Base-by-base conservation (phyloP, 2,113 vertebrate genomes). In the Naja naja region DNA sequence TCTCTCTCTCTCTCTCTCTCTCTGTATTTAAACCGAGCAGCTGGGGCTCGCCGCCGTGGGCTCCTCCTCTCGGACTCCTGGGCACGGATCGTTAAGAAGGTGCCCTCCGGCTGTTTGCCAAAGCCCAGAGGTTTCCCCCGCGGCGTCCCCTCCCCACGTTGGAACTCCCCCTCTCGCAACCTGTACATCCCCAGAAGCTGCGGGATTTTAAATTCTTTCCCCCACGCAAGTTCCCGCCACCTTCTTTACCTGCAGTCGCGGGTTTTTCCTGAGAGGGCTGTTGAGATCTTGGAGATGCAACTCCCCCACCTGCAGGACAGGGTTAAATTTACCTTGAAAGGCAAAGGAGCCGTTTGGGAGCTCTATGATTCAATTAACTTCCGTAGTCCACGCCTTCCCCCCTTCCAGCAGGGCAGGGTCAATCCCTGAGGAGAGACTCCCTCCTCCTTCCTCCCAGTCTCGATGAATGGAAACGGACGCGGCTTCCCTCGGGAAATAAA, bases 311-410 rank as follows among this genome's bases (percentile, higher is more conserved):
- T 9, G 74, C 74, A 43, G 18, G 34, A 9, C 74, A 39, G 74
- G 54, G 18, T n/a, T 69, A 69, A 69, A 69, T 69, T 93, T 39
- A 49, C 34, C 81, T 87, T 52, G 89, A 49, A 90, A 93, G 60
- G 92, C 92, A 86, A 90, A 93, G 85, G 54, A 60, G 27, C 16
- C 74, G 25, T 89, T 81, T 39, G 30, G 22, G 39, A 69, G 45
- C 91, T 25, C 74, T 93, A 2, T 64, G 89, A 90, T 90, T 93
- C 88, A 93, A 90, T 93, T 93, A 90, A 43, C 12, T 93, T 52
- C 49, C 5, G 55, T 49, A 64, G 54, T 4, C 49, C 43, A 30
- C 53, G 43, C 88, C 88, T 45, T 7, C 88, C 74, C 81, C 39
- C 16, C 45, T 87, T 53, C 23, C 92, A 86, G 43, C 69, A 56